Evolutionary conservation across 2,797 vertebrate genomes (phyloP).

Genomic region (Anguilla obscura): DNA sequence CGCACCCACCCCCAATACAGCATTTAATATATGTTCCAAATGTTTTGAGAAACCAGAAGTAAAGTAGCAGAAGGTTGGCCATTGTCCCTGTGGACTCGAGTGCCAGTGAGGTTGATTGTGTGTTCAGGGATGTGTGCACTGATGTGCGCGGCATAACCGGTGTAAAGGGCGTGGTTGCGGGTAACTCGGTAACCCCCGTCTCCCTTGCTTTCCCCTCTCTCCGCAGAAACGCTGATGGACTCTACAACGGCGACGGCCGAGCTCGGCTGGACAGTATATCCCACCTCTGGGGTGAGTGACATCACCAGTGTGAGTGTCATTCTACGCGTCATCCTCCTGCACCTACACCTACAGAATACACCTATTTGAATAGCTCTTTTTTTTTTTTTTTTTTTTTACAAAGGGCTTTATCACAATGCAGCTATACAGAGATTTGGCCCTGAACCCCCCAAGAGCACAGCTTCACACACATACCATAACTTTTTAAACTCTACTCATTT

Average conservation of each 20-base stretch:
- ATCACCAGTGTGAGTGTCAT: constrained; percentile 75
- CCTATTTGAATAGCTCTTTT: background rate
- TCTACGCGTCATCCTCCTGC: background rate
- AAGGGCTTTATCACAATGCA: background rate
- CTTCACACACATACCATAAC: background rate
- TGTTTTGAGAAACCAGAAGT: background rate
- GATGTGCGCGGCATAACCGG: background rate
- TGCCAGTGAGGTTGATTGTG: background rate
- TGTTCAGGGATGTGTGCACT: background rate
- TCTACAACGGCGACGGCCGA: constrained; percentile 97
- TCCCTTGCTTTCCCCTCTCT: constrained; percentile 35
- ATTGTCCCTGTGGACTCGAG: background rate
- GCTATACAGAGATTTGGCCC: no score
- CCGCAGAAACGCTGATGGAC: constrained; percentile 95
- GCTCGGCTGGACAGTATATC: constrained; percentile 95
- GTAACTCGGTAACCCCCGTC: background rate
- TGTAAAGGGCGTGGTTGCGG: background rate
- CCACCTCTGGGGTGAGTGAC: constrained; percentile 88
- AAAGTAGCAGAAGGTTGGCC: background rate
- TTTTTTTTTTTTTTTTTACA: background rate
- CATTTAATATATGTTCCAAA: background rate
- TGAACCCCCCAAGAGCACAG: background rate
- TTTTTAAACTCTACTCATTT: background rate
- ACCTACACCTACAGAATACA: background rate
- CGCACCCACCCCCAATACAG: background rate